Conservation (phyloP, 2,113 vertebrate genomes). For the Proterorhinus semilunaris region DNA sequence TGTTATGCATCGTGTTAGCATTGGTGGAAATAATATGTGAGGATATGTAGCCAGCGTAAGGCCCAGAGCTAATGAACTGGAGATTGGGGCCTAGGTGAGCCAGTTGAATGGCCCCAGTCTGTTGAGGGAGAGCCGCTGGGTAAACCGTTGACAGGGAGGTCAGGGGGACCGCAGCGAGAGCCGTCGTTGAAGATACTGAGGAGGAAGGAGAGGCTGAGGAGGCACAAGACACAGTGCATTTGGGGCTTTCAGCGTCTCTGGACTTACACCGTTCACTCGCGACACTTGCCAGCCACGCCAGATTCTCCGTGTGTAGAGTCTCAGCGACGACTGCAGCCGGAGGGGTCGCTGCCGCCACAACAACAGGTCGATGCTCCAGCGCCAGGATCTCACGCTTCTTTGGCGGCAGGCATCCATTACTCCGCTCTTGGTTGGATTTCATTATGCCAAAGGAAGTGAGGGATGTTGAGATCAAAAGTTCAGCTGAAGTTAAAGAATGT, state of each 20-base stretch:
- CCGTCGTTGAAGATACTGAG: slow-evolving; percentile 52
- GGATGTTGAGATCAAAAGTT: slow-evolving; percentile 18
- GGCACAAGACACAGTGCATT: slow-evolving; percentile 73
- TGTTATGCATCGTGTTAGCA: slow-evolving; percentile 72
- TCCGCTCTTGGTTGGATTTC: slow-evolving; percentile 98
- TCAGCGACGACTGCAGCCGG: slow-evolving; percentile 79
- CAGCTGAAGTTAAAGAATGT: slow-evolving; percentile 25
- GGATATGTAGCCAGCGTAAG: slow-evolving; percentile 93
- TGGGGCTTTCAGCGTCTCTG: slow-evolving; percentile 80
- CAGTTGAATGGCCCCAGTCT: slow-evolving; percentile 88
- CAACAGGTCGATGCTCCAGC: slow-evolving; percentile 86
- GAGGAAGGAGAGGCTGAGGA: slow-evolving; percentile 55
- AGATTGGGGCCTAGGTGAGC: slow-evolving; percentile 91
- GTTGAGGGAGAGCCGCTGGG: slow-evolving; percentile 84
- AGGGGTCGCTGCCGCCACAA: slow-evolving; percentile 71
- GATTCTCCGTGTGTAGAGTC: slow-evolving; percentile 80
- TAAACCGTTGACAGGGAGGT: slow-evolving; percentile 87
- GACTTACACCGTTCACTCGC: slow-evolving; percentile 79
- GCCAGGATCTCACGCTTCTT: slow-evolving; percentile 98
- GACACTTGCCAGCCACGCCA: slow-evolving; percentile 88
- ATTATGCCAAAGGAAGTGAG: slow-evolving; percentile 73
- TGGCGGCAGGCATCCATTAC: slow-evolving; percentile 97
- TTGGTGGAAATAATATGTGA: slow-evolving; percentile 91
- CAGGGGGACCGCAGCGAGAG: slow-evolving; percentile 82
- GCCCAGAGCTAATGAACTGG: slow-evolving; percentile 93